These are phyloP conservation scores for Pegoplata infirma DNA, from an alignment of 2,888 invertebrate genomes.

Conservation along the genomic window DNA sequence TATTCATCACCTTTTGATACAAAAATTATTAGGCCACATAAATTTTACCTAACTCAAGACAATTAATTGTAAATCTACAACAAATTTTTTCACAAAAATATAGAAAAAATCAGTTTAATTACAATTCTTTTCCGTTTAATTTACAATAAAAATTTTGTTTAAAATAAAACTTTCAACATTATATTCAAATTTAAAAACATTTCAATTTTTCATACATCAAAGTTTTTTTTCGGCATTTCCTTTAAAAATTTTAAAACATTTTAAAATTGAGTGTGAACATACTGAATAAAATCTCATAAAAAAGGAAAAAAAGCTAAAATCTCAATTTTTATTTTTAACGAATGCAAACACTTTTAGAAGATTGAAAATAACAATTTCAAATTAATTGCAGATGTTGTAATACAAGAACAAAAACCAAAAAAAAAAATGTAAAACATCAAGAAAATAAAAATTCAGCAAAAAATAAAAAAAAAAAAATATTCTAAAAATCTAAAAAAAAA, in stretches of 20 bases:
- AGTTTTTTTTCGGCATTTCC: neutral
- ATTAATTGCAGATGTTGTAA: conserved; percentile 45
- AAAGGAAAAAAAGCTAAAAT: neutral
- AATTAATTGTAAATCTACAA: no score
- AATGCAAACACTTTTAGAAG: neutral
- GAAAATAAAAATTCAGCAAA: neutral
- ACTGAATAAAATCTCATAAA: neutral
- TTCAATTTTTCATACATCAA: neutral
- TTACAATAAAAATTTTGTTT: neutral
- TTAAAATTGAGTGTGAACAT: neutral
- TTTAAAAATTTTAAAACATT: neutral
- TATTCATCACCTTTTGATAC: no score
- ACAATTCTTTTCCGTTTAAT: neutral
- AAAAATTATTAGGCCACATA: no score
- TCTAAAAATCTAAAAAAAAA: conserved; percentile 3
- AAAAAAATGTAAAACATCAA: neutral
- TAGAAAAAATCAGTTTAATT: conserved; percentile 2
- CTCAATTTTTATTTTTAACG: neutral
- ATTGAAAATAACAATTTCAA: neutral
- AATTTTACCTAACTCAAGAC: no score
- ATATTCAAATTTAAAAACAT: neutral
- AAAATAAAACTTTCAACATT: neutral
- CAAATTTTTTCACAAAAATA: neutral
- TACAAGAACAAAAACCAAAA: neutral
- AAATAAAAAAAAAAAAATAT: neutral